Evolutionary conservation across 1,140 invertebrate species (phyloP), one percentile per base, ranked within the genome.

Genomic region (Pissodes strobi): DNA sequence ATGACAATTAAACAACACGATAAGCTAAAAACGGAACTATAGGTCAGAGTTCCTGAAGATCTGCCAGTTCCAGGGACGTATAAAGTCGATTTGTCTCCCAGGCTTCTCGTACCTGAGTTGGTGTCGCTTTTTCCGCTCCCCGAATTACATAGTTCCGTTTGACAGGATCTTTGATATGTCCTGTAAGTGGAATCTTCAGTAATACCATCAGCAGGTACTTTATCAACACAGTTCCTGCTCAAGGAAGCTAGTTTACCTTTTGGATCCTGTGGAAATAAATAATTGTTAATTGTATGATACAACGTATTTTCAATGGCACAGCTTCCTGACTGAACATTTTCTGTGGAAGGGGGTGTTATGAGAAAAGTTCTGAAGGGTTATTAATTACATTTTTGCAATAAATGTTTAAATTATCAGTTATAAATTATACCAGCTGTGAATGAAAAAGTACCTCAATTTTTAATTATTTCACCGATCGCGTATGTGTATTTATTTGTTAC

Each of bases 61-160:
- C n/a, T 17, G 8, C 43, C 65, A 21, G 25, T 64, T 23, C 66
- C 66, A 19, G 66, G 66, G 15, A 37, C 52, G n/a, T 53, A 59
- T 48, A 69, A 65, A n/a, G 59, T 65, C 2, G 57, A 62, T 58
- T 69, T 69, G 21, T 69, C 67, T 15, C 67, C 67, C 22, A 65
- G 53, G 58, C 22, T 37, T 10, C 46, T 46, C 0, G 3, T 37
- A 2, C 10, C 10, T 13, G 13, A 13, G 5, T 8, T 3, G 17
- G 2, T 41, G 39, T 18, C 18, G 5, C 25, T 38, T 15, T 55
- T 61, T 4, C 67, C 67, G 46, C 12, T 65, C 2, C 67, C 62
- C 15, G 12, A 25, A 21, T 69, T 69, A 17, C 67, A 69, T 3
- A 69, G 38, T 17, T 61, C 67, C n/a, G 41, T 57, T 52, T 55